phyloP scores from a whole-genome alignment of 2,797 vertebrate genomes.

The Euphonia xanthogaster region DNA sequence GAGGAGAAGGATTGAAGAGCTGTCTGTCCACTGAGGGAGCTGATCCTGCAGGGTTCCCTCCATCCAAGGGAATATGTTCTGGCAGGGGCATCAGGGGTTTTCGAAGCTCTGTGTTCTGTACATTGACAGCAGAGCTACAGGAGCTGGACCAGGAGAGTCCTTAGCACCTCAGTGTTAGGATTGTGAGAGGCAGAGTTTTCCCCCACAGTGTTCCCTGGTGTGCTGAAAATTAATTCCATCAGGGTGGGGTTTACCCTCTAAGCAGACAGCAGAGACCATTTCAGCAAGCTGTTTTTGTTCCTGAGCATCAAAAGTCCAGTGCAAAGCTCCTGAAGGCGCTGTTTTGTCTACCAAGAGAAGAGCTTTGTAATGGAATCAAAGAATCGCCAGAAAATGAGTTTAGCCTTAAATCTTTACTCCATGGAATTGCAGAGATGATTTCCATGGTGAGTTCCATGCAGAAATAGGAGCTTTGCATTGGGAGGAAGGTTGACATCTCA shows the following conservation, averaged over 20 bases:
- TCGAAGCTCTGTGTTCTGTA: not conserved
- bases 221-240: not conserved
- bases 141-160: not conserved
- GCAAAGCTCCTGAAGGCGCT: conserved; percentile 50
- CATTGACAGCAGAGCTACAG: not conserved
- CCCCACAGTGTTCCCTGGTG: not conserved
- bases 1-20: not conserved
- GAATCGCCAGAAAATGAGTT: conserved; percentile 64
- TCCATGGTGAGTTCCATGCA: conserved; percentile 73
- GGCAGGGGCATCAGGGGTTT: not conserved
- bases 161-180: not conserved
- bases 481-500: conserved; percentile 78
- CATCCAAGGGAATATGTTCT: fast-evolving
- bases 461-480: conserved; percentile 94
- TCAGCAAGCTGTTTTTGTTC: not conserved
- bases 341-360: conserved; percentile 46
- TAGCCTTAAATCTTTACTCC: conserved; percentile 63
- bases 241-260: not conserved
- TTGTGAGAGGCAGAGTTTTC: not conserved
- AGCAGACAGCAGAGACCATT: conserved; percentile 7
- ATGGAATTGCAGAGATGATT: conserved; percentile 66
- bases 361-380: conserved; percentile 54
- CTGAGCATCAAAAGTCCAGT: conserved; percentile 36
- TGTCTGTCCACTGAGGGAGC: not conserved
- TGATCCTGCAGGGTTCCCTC: not conserved